Evolutionary conservation across 2,797 vertebrate species (phyloP).

Genomic region (Premnoplex brunnescens): DNA sequence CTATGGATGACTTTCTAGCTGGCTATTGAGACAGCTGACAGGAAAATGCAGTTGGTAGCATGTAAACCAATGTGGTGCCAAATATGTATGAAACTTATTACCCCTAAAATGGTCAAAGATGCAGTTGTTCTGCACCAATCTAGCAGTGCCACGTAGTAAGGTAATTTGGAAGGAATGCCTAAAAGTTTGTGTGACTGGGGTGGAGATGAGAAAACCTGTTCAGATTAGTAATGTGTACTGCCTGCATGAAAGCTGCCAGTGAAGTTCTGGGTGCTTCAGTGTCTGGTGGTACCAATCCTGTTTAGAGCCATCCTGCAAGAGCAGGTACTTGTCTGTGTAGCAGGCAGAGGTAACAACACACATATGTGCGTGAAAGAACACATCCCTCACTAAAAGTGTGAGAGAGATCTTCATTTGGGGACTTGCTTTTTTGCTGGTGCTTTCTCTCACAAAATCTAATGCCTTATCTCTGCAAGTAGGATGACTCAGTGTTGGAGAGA

Average conservation of each 20-base stretch:
- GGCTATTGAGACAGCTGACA: background rate
- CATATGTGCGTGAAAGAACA: background rate
- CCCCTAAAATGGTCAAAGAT: background rate
- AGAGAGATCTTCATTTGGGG: background rate
- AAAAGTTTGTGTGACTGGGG: background rate
- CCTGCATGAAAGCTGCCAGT: background rate
- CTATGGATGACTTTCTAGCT: background rate
- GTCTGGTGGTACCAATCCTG: background rate
- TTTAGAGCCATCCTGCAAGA: background rate
- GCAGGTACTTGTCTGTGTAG: background rate
- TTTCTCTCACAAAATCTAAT: background rate
- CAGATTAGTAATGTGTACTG: background rate
- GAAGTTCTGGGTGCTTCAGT: background rate
- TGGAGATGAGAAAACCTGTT: background rate
- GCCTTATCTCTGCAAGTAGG: background rate
- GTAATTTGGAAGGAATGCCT: background rate
- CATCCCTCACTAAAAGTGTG: background rate
- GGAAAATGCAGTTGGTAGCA: background rate
- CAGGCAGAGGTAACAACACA: background rate
- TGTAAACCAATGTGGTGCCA: background rate
- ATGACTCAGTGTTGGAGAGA: background rate
- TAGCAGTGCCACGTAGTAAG: background rate
- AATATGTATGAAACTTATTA: background rate
- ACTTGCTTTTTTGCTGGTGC: background rate
- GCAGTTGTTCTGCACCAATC: background rate